phyloP scores from a whole-genome alignment of 2,113 vertebrate species.

The Eolophus roseicapilla region DNA sequence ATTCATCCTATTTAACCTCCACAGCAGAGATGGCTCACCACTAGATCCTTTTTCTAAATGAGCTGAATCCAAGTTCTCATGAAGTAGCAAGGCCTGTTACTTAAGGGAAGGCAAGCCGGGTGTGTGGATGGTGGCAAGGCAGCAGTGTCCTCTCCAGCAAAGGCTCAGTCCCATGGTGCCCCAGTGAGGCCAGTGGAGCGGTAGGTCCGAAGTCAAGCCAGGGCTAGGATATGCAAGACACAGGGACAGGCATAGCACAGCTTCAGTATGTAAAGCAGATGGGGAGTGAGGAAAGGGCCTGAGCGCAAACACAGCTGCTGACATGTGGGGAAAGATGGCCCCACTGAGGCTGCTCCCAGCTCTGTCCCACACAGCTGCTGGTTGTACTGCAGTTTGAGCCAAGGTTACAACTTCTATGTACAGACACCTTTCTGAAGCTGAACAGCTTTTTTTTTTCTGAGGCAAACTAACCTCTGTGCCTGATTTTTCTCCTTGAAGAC shows the following conservation, averaged over 20 bases:
- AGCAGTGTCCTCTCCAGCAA: background rate
- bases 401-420: background rate
- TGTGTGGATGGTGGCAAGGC: background rate
- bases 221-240: background rate
- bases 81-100: background rate
- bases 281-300: background rate
- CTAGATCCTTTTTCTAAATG: background rate
- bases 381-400: background rate
- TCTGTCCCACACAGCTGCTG: background rate
- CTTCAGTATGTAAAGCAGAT: background rate
- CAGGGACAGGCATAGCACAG: background rate
- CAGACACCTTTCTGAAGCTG: background rate
- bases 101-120: background rate
- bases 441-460: background rate
- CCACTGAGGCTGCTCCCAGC: accelerated
- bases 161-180: no score
- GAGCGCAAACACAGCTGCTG: accelerated
- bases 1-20: background rate
- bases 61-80: background rate
- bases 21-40: background rate
- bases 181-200: accelerated
- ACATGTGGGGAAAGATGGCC: background rate
- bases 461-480: background rate
- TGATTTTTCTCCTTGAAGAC: background rate
- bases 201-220: background rate